Conservation (phyloP, 2,113 vertebrate genomes). For the Zosterops japonicus region DNA sequence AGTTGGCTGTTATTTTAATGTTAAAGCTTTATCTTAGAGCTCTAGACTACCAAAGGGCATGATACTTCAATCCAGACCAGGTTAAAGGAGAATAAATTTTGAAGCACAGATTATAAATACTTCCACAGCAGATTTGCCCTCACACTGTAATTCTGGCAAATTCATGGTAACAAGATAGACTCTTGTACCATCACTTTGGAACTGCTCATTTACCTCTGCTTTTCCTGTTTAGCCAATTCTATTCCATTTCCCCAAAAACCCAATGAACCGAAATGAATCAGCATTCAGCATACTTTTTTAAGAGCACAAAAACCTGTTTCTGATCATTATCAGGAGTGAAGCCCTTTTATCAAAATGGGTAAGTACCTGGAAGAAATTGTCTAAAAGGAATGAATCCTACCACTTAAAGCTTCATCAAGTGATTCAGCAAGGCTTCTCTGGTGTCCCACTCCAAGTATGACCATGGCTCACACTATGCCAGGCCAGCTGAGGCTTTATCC, state of each 20-base stretch:
- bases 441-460: not conserved
- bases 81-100: not conserved
- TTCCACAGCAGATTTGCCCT: not conserved
- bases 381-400: not conserved
- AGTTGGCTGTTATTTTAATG: not conserved
- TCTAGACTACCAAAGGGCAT: not conserved
- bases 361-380: not conserved
- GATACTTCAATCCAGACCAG: not conserved
- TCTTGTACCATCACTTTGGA: not conserved
- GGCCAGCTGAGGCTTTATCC: not conserved
- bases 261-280: not conserved
- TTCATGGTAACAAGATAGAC: not conserved
- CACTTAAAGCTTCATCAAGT: not conserved
- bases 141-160: not conserved
- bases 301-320: not conserved
- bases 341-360: not conserved
- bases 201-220: not conserved
- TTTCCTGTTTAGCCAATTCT: not conserved
- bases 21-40: not conserved
- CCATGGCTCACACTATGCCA: not conserved
- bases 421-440: not conserved
- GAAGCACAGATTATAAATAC: not conserved
- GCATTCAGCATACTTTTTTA: not conserved
- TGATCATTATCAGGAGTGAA: not conserved
- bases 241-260: accelerated